Evolutionary conservation across 2,113 vertebrate species (phyloP), one percentile per base, ranked within the genome.

Genomic region (Polypterus bichir): DNA sequence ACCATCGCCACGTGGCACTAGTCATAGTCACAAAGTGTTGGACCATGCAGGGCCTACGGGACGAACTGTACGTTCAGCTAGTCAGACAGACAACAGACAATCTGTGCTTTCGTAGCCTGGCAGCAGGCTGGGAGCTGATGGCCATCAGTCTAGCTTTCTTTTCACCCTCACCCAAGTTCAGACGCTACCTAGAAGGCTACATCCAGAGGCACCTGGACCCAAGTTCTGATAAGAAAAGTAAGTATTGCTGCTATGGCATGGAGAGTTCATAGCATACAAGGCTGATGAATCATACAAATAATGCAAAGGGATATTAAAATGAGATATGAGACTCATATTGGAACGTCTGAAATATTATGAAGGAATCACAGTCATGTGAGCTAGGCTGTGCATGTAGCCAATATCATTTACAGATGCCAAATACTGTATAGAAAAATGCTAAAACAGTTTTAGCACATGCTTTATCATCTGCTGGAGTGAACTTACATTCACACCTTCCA

Each of bases 81-180:
- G 87, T 92, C 67, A 80, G 90, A 57, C 91, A 94, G 79, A 94
- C 91, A 7, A 94, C 91, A 0, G 88, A 88, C n/a, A 94, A 94
- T 44, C 73, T 70, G 1, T 83, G 74, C 66, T 90, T 88, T 67
- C 76, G 68, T 3, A 93, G 90, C 61, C 72, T 94, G 74, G 88
- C 88, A 0, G 83, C 83, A 4, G 91, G 91, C 56, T 94, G 91
- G 91, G 91, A 94, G 76, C 82, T 94, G 61, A 91, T 93, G 86
- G 91, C 91, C 3, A 88, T 94, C 68, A 89, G 89, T 53, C 69
- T 94, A 79, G 91, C 88, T 61, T 92, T 93, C 74, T 94, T 94
- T 51, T 88, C 91, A 1, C 91, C 91, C 3, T 94, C 91, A 0
- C 90, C 91, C 61, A 94, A 92, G 65, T 94, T 94, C 73, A 88